Percentiles rank a stretch among this genome's conserved stretches.
These are phyloP conservation scores for Poliocrania exsul DNA, from an alignment of 2,797 vertebrate genomes.

Conservation along the genomic window DNA sequence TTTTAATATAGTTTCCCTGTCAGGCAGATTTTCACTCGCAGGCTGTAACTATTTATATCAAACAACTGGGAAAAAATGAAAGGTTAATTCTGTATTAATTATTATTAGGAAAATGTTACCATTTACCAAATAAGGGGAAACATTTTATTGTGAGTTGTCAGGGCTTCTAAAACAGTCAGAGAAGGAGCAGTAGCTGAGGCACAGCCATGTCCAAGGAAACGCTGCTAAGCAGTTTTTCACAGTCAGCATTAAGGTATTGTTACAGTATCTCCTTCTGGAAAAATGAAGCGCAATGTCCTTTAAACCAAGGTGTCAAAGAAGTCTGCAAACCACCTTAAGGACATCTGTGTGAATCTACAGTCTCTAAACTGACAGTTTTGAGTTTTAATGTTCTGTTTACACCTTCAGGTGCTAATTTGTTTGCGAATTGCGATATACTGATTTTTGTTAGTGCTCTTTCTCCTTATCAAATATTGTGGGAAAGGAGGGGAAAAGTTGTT, in stretches of 20 bases:
- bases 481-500: background rate
- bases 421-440: background rate
- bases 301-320: background rate
- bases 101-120: background rate
- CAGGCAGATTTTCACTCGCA: background rate
- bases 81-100: background rate
- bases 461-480: background rate
- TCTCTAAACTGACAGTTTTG: background rate
- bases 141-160: background rate
- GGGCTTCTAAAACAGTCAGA: background rate
- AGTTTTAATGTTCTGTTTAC: background rate
- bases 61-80: background rate
- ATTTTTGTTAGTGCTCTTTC: background rate
- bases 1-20: background rate
- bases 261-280: background rate
- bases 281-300: background rate
- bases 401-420: background rate
- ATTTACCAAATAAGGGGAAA: background rate
- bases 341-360: fast-evolving
- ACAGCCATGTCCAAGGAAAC: background rate
- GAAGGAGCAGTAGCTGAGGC: background rate
- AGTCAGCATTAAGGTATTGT: background rate
- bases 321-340: background rate
- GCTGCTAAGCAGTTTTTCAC: background rate
- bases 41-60: background rate